Evolutionary conservation across 2,888 invertebrate genomes (phyloP).

Genomic region (Amphipyra tragopoginis): DNA sequence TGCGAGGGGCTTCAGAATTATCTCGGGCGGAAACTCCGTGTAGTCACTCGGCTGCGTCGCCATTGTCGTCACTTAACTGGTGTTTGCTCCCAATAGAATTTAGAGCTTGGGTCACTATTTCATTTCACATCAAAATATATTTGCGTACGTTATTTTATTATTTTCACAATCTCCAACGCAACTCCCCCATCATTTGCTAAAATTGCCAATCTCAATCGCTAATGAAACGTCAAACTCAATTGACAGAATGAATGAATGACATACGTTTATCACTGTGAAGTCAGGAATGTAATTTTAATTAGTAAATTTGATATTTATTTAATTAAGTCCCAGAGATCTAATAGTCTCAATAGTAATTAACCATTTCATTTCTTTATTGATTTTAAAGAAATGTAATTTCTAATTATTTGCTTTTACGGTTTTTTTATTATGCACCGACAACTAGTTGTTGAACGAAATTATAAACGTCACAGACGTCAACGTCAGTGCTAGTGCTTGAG

Average conservation of each 20-base stretch:
- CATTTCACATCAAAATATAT: constrained; percentile 63
- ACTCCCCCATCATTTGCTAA: constrained; percentile 71
- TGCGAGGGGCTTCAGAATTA: constrained; percentile 95
- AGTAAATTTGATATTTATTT: too few species aligned
- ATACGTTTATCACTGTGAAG: constrained; percentile 1
- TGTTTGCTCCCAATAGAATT: constrained; percentile 21
- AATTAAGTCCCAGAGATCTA: too few species aligned
- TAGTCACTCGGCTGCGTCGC: constrained; percentile 89
- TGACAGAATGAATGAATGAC: constrained; percentile 33
- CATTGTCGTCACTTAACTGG: constrained; percentile 73
- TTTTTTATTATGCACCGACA: too few species aligned
- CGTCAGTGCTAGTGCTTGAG: too few species aligned
- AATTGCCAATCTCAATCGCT: constrained; percentile 68
- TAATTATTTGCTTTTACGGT: too few species aligned
- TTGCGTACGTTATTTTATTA: constrained; percentile 53
- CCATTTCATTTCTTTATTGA: too few species aligned
- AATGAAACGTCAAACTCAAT: constrained; percentile 56
- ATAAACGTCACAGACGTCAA: not conserved
- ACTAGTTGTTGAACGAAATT: not conserved
- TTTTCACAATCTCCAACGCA: constrained; percentile 68
- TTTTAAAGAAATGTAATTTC: too few species aligned
- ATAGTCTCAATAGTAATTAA: too few species aligned
- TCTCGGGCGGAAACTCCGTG: constrained; percentile 94
- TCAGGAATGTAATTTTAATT: too few species aligned
- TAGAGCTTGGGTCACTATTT: constrained; percentile 46